A percentile compares a stretch with the other conserved stretches of the same genome.
Evolutionary conservation across 2,797 vertebrate species (phyloP).

Genomic region (Danio aesculapii): DNA sequence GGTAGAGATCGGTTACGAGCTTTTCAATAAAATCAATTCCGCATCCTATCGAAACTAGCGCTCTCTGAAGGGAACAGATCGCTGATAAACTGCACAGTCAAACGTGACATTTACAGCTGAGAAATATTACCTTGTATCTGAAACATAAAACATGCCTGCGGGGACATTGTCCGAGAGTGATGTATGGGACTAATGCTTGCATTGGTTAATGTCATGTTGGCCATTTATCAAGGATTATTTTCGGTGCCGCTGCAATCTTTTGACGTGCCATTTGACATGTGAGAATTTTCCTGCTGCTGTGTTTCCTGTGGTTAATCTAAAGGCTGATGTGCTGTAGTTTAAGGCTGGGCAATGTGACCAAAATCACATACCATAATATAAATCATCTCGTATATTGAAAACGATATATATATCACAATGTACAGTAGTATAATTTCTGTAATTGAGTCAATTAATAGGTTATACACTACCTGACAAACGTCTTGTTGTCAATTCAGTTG

Average conservation of each 20-base stretch:
- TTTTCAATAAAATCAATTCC: conserved; percentile 53
- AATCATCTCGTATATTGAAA: no score
- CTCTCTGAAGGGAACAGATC: conserved; percentile 36
- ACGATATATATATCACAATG: no score
- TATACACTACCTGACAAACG: no score
- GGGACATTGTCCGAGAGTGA: conserved; percentile 42
- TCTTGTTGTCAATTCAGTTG: no score
- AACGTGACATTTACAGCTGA: conserved; percentile 38
- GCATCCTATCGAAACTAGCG: conserved; percentile 39
- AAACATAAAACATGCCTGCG: conserved; percentile 33
- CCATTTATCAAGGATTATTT: conserved; percentile 60
- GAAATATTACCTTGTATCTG: conserved; percentile 47
- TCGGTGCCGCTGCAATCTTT: conserved; percentile 22
- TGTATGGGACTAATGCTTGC: conserved; percentile 55
- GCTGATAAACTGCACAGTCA: conserved; percentile 48
- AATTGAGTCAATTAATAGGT: no score
- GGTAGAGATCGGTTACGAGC: conserved; percentile 45
- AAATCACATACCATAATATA: no score
- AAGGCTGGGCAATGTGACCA: background rate
- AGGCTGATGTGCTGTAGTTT: conserved; percentile 33
- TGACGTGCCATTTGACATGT: conserved; percentile 42
- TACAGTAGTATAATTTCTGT: no score
- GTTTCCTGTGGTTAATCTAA: conserved; percentile 40
- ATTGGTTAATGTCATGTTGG: conserved; percentile 49
- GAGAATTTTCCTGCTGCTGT: conserved; percentile 31